Evolutionary conservation across 2,113 vertebrate species (phyloP).

Genomic region (Eudorcas thomsonii): DNA sequence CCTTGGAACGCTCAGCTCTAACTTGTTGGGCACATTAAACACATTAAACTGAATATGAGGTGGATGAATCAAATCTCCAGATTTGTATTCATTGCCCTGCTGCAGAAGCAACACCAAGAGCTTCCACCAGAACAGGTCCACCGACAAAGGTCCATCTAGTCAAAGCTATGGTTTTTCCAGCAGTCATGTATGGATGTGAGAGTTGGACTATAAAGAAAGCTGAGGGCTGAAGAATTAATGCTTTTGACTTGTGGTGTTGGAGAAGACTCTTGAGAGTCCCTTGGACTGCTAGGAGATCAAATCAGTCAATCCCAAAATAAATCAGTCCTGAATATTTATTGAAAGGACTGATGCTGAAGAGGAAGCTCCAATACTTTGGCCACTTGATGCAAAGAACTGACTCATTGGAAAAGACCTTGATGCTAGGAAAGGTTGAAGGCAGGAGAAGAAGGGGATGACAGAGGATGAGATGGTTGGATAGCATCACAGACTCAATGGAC

Average conservation of each 20-base stretch:
- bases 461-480: background rate
- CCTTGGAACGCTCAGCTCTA: fast-evolving
- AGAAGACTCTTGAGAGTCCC: background rate
- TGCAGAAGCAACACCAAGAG: background rate
- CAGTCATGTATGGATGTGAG: background rate
- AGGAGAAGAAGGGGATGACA: background rate
- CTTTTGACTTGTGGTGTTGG: background rate
- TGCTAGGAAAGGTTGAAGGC: background rate
- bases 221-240: background rate
- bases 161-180: background rate
- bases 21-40: background rate
- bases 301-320: background rate
- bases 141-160: background rate
- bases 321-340: background rate
- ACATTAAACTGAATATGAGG: background rate
- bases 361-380: background rate
- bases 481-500: background rate
- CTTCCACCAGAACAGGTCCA: background rate
- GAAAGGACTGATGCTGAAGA: background rate
- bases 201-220: background rate
- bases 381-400: background rate
- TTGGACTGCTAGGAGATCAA: background rate
- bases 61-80: too few species aligned
- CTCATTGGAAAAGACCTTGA: background rate
- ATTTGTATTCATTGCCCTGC: background rate